A percentile compares a stretch with the other conserved stretches of the same genome.
These are phyloP conservation scores for Scleropages formosus DNA, from an alignment of 2,797 vertebrate species.

Conservation along the genomic window DNA sequence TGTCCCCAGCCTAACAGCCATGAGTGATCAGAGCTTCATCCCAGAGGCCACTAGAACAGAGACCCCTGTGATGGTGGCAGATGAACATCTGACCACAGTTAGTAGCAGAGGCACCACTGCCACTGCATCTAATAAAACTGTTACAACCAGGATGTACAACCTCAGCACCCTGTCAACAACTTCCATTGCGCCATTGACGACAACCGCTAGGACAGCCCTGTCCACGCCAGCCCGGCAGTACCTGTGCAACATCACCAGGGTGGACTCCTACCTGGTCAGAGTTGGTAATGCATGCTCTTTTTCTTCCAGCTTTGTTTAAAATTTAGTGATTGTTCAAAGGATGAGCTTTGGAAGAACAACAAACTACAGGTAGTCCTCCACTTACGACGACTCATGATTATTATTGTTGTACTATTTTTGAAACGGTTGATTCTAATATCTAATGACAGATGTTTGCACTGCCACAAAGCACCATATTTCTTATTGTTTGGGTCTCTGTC, in stretches of 20 bases:
- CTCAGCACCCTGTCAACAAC: conserved; percentile 51
- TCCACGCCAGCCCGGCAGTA: conserved; percentile 73
- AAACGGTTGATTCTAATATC: too few species aligned
- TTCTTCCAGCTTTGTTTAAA: neutral
- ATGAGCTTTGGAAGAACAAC: neutral
- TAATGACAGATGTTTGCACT: too few species aligned
- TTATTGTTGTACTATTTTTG: too few species aligned
- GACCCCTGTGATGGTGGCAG: conserved; percentile 32
- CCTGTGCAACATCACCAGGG: conserved; percentile 83
- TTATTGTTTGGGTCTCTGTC: too few species aligned
- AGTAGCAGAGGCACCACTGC: conserved; percentile 46
- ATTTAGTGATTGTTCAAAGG: neutral
- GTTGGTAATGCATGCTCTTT: conserved; percentile 76
- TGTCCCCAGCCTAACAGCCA: neutral
- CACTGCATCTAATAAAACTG: conserved; percentile 45
- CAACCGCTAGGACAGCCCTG: conserved; percentile 63
- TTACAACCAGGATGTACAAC: conserved; percentile 51
- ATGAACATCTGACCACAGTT: conserved; percentile 53
- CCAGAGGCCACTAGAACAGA: conserved; percentile 45
- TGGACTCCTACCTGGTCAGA: conserved; percentile 83
- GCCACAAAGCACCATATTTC: too few species aligned
- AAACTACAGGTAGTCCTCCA: too few species aligned
- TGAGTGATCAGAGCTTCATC: neutral
- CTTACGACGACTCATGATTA: too few species aligned
- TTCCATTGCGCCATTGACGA: conserved; percentile 54